Evolutionary conservation across 2,888 invertebrate species (phyloP), one percentile per base, ranked within the genome.

Genomic region (Pseudanteris insignis): DNA sequence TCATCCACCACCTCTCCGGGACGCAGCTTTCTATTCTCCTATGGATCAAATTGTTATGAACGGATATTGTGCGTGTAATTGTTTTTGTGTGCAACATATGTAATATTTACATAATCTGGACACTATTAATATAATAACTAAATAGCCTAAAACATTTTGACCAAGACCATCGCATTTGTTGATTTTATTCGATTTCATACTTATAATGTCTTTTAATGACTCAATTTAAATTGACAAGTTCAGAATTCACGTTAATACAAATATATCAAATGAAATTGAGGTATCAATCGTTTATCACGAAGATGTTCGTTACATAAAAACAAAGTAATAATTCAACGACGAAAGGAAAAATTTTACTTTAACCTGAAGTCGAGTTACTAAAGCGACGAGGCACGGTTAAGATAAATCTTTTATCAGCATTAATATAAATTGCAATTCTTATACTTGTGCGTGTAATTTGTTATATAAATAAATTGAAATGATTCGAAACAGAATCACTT

Each of bases 1-100:
- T 94, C 94, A 84, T 92, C 92, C 85, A 92, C 83, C 82, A 94
- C 90, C 88, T 94, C 94, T 82, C 94, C 94, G 75, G 94, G 94
- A 77, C 94, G 92, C 83, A 94, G 91, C 88, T 92, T 91, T 83
- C 88, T 91, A 89, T 89, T 87, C 85, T 90, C 90, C 91, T 88
- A 86, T 81, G 83, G 74, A 80, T 68, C 77, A 79, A 76, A 79
- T 70, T 67, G 73, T 77, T 71, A 75, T 78, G 76, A 76, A 74
- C 73, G 36, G 57, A 62, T 51, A 51, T 55, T 67, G 69, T 65
- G 46, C 60, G 54, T 62, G 54, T 59, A 48, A 40, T 38, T 64
- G 61, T 63, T 46, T 51, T 18, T 57, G 62, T 62, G 57, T 62
- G 44, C 44, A 51, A 41, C 48, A 32, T 43, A 53, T 61, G 50